Evolutionary conservation across 2,888 invertebrate species (phyloP).

Genomic region (Tinea trinotella): DNA sequence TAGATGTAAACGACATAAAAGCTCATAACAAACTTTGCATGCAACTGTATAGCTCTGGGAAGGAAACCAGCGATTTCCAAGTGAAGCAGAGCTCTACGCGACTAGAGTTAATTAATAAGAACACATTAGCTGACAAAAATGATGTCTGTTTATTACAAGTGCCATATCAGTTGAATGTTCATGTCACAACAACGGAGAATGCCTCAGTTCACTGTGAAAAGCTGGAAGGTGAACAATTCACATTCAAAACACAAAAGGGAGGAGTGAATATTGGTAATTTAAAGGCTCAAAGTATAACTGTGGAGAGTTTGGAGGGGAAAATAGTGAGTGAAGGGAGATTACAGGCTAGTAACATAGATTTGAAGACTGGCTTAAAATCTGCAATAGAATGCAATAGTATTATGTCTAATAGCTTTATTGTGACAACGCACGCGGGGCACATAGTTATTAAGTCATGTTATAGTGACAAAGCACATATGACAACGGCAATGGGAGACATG

Average conservation of each 20-base stretch:
- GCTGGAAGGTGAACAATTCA: conserved; percentile 58
- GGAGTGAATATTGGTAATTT: conserved; percentile 44
- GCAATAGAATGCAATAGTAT: conserved; percentile 55
- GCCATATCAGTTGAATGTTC: conserved; percentile 61
- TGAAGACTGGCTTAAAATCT: conserved; percentile 55
- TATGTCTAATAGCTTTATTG: conserved; percentile 50
- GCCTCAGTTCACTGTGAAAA: conserved; percentile 56
- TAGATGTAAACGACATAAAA: conserved; percentile 55
- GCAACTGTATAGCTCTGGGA: conserved; percentile 59
- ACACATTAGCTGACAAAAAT: conserved; percentile 47
- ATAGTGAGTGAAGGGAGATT: conserved; percentile 49
- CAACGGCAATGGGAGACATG: conserved; percentile 60
- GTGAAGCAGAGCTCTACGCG: conserved; percentile 64
- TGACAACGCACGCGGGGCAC: conserved; percentile 53
- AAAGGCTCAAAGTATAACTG: conserved; percentile 54
- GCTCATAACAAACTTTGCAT: conserved; percentile 61
- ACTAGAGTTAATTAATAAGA: conserved; percentile 57
- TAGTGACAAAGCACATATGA: conserved; percentile 60
- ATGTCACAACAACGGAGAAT: conserved; percentile 53
- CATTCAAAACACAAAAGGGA: conserved; percentile 60
- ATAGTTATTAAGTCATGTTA: conserved; percentile 62
- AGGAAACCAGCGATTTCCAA: conserved; percentile 57
- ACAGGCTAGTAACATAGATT: conserved; percentile 51
- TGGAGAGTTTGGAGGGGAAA: conserved; percentile 51
- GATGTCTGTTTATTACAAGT: conserved; percentile 63